phyloP scores from a whole-genome alignment of 1,140 invertebrate species.

The Globodera ellingtonae region DNA sequence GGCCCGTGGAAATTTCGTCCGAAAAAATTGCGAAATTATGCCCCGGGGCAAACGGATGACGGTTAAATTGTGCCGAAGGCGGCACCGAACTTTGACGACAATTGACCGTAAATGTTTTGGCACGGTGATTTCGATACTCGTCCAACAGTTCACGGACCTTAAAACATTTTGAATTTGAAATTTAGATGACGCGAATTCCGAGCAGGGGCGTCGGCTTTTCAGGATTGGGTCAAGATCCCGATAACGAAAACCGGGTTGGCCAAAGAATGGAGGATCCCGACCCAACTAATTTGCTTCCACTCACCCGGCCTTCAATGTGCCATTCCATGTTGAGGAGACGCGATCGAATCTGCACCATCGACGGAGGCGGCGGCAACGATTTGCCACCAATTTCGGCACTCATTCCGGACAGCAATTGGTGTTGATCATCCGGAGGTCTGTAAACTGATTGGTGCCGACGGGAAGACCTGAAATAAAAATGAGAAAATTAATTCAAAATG shows the following conservation, averaged over 20 bases:
- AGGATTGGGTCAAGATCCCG: too few species aligned
- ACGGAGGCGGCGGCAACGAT: background rate
- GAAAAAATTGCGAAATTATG: background rate
- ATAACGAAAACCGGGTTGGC: too few species aligned
- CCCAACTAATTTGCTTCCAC: background rate
- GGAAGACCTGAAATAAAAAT: background rate
- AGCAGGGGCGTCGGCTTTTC: too few species aligned
- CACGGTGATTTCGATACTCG: background rate
- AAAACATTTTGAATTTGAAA: background rate
- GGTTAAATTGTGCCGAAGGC: background rate
- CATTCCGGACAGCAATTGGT: background rate
- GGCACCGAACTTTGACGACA: background rate
- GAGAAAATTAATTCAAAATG: background rate
- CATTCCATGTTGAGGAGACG: slow-evolving; percentile 18
- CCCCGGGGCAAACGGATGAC: background rate
- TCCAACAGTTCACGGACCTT: slow-evolving; percentile 12
- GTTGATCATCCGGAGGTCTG: background rate
- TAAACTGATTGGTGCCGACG: background rate
- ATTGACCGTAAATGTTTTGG: background rate
- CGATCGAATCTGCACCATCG: slow-evolving; percentile 8
- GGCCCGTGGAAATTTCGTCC: background rate
- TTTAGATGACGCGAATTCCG: too few species aligned
- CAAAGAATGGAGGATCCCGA: too few species aligned
- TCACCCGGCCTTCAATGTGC: slow-evolving; percentile 4
- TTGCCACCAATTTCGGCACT: background rate